phyloP scores from a whole-genome alignment of 2,888 invertebrate genomes.

The Himalopsyche tibetana region DNA sequence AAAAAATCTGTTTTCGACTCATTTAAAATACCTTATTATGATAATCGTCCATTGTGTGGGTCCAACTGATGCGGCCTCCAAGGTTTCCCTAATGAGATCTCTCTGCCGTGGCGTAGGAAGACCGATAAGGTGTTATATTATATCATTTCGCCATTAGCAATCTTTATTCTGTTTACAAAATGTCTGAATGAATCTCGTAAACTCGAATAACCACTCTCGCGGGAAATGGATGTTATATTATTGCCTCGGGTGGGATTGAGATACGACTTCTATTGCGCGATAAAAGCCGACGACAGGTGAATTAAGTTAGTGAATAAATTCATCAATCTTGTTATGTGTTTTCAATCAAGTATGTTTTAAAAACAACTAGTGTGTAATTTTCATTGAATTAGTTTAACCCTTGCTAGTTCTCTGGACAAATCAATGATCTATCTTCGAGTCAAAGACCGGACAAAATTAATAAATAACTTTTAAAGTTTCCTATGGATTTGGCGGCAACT shows the following conservation, averaged over 20 bases:
- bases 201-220: slow-evolving; percentile 28
- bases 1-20: slow-evolving; percentile 12
- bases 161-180: slow-evolving; percentile 32
- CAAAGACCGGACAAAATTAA: no score
- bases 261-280: neutral
- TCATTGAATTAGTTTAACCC: no score
- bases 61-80: slow-evolving; percentile 29
- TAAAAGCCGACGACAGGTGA: neutral
- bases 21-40: slow-evolving; percentile 23
- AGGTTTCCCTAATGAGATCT: slow-evolving; percentile 5
- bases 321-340: neutral
- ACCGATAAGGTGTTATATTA: neutral
- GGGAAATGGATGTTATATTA: slow-evolving; percentile 14
- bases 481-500: no score
- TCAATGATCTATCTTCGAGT: no score
- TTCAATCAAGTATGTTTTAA: no score
- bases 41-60: slow-evolving; percentile 37
- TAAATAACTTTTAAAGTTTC: no score
- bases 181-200: slow-evolving; percentile 11
- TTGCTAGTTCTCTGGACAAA: no score
- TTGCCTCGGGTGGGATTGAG: neutral
- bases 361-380: no score
- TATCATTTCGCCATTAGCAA: slow-evolving; percentile 29
- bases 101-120: slow-evolving; percentile 17
- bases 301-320: neutral